Evolutionary conservation across 2,113 vertebrate genomes (phyloP).

Genomic region (Solea senegalensis): DNA sequence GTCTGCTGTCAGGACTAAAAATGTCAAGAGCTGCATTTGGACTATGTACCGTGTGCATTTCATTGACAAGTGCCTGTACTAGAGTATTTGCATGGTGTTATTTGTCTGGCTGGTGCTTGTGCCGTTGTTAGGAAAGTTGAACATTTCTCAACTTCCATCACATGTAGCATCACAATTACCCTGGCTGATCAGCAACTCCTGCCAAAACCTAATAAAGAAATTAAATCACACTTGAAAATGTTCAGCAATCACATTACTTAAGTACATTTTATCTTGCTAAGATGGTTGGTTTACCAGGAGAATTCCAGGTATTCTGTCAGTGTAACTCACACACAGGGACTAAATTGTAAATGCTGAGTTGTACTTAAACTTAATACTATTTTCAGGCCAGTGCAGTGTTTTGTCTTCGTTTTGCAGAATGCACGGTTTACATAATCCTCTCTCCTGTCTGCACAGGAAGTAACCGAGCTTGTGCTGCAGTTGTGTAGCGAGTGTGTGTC

Average conservation of each 20-base stretch:
- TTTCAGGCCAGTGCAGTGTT: background rate
- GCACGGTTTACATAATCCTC: slow-evolving; percentile 6
- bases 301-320: background rate
- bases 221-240: background rate
- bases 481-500: background rate
- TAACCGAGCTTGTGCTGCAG: background rate
- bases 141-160: no score
- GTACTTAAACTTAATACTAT: no score
- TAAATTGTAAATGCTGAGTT: background rate
- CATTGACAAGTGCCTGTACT: no score
- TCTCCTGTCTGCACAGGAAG: slow-evolving; percentile 64
- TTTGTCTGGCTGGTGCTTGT: no score
- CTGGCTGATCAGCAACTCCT: no score
- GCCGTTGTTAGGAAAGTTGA: no score
- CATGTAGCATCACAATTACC: no score
- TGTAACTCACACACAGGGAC: background rate
- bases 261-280: background rate
- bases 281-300: background rate
- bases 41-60: no score
- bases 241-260: background rate
- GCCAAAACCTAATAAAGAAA: background rate
- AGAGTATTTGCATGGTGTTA: no score
- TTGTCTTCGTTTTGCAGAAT: slow-evolving; percentile 34
- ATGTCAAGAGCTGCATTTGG: no score
- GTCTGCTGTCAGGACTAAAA: no score